These are phyloP conservation scores for Chamaea fasciata DNA, from an alignment of 2,113 vertebrate genomes.

Conservation along the genomic window DNA sequence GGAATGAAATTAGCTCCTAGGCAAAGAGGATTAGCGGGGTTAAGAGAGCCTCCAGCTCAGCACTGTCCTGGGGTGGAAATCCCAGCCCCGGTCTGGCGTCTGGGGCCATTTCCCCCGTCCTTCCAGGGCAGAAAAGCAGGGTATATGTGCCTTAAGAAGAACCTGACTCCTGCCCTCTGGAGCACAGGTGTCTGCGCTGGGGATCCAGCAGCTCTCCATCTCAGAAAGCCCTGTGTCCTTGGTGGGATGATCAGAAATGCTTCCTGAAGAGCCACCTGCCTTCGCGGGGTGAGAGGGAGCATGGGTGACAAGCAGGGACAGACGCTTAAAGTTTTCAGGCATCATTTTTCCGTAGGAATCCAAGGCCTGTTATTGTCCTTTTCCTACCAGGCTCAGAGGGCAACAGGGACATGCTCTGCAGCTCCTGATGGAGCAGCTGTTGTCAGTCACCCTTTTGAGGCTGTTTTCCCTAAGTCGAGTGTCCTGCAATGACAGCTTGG, in stretches of 20 bases:
- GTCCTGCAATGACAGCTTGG: background rate
- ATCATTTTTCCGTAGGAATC: background rate
- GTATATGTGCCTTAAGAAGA: background rate
- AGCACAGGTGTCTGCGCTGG: background rate
- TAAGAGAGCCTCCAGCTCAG: conserved; percentile 2
- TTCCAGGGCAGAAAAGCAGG: background rate
- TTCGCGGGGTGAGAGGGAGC: fast-evolving
- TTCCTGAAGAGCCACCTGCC: background rate
- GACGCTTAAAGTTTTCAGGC: background rate
- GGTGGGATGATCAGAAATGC: background rate
- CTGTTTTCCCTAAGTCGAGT: background rate
- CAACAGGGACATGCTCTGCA: background rate
- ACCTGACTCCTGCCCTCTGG: background rate
- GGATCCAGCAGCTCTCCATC: background rate
- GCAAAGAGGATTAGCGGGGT: conserved; percentile 37
- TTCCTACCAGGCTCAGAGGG: background rate
- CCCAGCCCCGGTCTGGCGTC: background rate
- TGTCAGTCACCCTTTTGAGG: background rate
- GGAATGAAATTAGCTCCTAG: background rate
- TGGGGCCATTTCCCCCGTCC: background rate
- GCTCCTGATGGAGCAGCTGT: background rate
- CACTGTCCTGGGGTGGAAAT: background rate
- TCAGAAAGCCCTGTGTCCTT: fast-evolving
- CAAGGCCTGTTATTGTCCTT: background rate
- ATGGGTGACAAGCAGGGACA: background rate